Conservation (phyloP, 2,888 invertebrate species). For the Petrolisthes manimaculis region DNA sequence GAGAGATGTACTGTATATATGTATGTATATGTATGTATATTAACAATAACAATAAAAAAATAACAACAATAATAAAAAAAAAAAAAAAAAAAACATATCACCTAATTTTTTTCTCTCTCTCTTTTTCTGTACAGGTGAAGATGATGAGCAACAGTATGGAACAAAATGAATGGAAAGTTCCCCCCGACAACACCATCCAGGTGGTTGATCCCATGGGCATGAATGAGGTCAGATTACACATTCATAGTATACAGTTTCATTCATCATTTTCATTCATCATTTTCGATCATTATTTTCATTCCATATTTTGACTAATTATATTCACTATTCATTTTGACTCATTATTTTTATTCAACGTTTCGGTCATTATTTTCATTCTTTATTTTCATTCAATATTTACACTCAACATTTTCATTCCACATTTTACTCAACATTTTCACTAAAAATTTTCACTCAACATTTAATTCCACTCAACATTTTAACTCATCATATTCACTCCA, state of each 20-base stretch:
- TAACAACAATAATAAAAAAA: no score
- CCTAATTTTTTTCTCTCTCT: background rate
- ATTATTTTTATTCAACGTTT: no score
- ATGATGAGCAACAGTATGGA: constrained; percentile 50
- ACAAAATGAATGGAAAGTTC: constrained; percentile 63
- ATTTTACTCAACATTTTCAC: background rate
- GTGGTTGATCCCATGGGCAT: constrained; percentile 61
- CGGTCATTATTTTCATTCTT: no score
- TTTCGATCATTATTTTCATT: background rate
- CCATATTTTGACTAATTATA: no score
- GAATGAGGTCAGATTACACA: constrained; percentile 39
- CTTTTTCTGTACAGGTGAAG: background rate
- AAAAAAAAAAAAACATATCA: no score
- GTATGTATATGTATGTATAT: background rate
- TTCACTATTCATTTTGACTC: no score
- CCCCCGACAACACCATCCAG: constrained; percentile 62
- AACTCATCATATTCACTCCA: no score
- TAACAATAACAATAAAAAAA: background rate
- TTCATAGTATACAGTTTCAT: background rate
- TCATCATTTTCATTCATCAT: background rate
- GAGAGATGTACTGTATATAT: background rate
- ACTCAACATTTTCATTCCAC: background rate
- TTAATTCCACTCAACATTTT: no score
- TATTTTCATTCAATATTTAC: no score
- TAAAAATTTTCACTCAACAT: no score